Percentiles rank a stretch among this genome's conserved stretches.
Conservation (phyloP, 2,113 vertebrate genomes). For the Stercorarius parasiticus region DNA sequence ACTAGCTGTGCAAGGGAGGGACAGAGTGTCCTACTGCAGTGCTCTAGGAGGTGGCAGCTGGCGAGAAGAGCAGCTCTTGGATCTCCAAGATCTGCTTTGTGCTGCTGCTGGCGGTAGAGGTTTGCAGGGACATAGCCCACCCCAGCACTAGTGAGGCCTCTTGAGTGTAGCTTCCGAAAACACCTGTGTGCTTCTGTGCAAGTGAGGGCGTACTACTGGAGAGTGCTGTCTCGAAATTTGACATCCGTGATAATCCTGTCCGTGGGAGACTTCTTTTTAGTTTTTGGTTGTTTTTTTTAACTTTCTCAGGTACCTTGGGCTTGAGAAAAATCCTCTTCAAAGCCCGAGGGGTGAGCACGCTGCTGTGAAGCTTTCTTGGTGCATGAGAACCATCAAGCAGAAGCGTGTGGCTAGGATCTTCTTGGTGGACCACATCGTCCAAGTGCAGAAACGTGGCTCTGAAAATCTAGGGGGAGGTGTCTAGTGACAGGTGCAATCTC, state of each 20-base stretch:
- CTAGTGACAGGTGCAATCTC: not conserved
- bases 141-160: not conserved
- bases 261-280: not conserved
- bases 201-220: not conserved
- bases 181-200: not conserved
- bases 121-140: not conserved
- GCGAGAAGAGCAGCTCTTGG: not conserved
- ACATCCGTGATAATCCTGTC: not conserved
- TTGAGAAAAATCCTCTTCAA: not conserved
- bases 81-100: not conserved
- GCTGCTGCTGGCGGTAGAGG: not conserved
- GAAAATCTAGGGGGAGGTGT: not conserved
- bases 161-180: not conserved
- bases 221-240: not conserved
- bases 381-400: rapidly evolving
- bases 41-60: not conserved
- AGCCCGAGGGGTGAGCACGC: not conserved
- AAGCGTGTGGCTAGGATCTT: not conserved
- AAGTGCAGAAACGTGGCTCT: not conserved
- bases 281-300: not conserved
- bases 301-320: not conserved
- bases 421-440: not conserved
- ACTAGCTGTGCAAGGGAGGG: not conserved
- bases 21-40: not conserved
- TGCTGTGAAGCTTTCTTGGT: not conserved